Evolutionary conservation across 2,797 vertebrate genomes (phyloP).

Genomic region (Spinus olivaceus): DNA sequence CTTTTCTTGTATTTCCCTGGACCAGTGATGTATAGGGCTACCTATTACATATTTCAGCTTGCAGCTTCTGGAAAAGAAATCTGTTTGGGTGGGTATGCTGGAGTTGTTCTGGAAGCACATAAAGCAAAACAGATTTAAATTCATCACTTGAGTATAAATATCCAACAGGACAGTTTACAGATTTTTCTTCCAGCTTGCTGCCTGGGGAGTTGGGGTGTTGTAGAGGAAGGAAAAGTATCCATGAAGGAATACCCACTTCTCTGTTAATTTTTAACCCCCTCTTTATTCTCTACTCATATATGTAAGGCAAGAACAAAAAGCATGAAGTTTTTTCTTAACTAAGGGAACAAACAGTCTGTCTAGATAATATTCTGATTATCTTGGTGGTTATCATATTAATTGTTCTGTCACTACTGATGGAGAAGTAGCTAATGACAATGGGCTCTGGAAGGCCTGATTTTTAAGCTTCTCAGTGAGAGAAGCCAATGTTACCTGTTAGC

Average conservation of each 20-base stretch:
- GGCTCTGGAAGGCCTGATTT: conserved; percentile 48
- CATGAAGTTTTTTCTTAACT: background rate
- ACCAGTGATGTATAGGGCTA: background rate
- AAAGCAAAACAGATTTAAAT: background rate
- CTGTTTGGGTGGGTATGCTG: background rate
- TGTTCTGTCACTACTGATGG: background rate
- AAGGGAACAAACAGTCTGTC: background rate
- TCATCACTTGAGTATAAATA: background rate
- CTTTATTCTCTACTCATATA: background rate
- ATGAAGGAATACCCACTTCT: background rate
- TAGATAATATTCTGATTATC: conserved; percentile 50
- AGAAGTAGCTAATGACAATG: conserved; percentile 54
- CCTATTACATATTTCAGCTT: background rate
- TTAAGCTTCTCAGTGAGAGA: conserved; percentile 16
- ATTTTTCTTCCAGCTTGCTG: background rate
- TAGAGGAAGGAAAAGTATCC: background rate
- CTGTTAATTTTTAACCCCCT: background rate
- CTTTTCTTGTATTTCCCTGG: background rate
- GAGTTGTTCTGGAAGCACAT: background rate
- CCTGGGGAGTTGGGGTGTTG: background rate
- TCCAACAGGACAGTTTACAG: background rate
- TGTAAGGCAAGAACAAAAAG: background rate
- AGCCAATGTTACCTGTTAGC: conserved; percentile 52
- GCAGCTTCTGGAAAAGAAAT: background rate
- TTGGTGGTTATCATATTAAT: conserved; percentile 38